Evolutionary conservation across 2,888 invertebrate species (phyloP), one percentile per base, ranked within the genome.

Genomic region (Brachynemurus nebulosus): DNA sequence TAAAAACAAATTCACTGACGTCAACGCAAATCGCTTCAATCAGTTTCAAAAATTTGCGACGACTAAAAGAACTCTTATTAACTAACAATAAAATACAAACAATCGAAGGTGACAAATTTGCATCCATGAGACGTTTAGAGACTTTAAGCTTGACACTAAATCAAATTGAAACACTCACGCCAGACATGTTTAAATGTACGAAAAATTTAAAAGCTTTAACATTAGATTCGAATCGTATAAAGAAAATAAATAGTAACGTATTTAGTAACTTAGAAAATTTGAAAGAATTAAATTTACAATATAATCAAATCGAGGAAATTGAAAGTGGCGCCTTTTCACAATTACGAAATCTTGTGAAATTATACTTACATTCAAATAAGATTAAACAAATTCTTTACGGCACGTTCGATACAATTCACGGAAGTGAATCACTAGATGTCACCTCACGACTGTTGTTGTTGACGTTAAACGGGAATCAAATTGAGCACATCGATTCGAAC

Each of bases 301-400:
- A 46, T 17, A 55, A 55, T 42, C 18, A 18, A 6, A 38, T 55
- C 16, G 37, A 27, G 9, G 30, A 42, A 4, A 40, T 55, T 14
- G 45, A 49, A 7, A 46, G 35, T 37, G 45, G 52, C 14, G 30
- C 53, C 16, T 54, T 56, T 47, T 47, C 51, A 35, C 44, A 48
- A 16, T 16, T 40, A 23, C 51, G 48, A 4, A 34, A 40, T 4
- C 35, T 56, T 3, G 40, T 49, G 36, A 44, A 44, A 18, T 39
- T 56, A 18, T 54, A 55, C 41, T 44, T 56, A 18, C 54, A 53
- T n/a, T 45, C 47, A 20, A 56, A 56, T 45, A 35, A 46, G 36
- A 35, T 56, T 11, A 45, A 48, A 14, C 42, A 41, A 14, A 43
- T 53, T 17, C 33, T 48, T 39, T 44, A 46, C 2, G 49, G 47